These are phyloP conservation scores for Pachymerium ferrugineum DNA, from an alignment of 2,888 invertebrate species.

Conservation along the genomic window DNA sequence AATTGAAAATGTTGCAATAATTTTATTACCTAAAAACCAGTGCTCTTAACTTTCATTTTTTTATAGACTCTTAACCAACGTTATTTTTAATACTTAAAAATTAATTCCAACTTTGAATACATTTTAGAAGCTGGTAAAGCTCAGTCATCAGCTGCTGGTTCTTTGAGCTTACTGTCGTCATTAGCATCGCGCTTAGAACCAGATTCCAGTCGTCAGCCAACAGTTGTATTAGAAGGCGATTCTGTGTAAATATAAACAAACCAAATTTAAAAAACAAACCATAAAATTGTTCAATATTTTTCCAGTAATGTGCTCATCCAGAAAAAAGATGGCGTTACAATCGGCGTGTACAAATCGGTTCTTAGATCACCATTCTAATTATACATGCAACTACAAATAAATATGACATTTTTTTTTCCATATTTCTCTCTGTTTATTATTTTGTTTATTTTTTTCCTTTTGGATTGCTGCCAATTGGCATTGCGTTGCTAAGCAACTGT, in stretches of 20 bases:
- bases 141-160: neutral
- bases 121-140: neutral
- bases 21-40: too few species aligned
- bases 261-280: neutral
- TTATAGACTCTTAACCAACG: too few species aligned
- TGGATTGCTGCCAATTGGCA: neutral
- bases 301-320: neutral
- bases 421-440: neutral
- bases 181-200: neutral
- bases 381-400: too few species aligned
- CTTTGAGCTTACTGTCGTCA: neutral
- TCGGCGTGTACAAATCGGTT: neutral
- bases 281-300: neutral
- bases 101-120: too few species aligned
- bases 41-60: too few species aligned
- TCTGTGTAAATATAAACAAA: neutral
- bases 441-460: constrained; percentile 23
- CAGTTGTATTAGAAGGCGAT: neutral
- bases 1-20: too few species aligned
- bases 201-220: neutral
- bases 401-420: neutral
- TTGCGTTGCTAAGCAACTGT: neutral
- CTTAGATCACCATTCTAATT: neutral
- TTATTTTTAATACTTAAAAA: too few species aligned
- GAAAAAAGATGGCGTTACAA: neutral